A percentile compares a stretch with the other conserved stretches of the same genome.
These are phyloP conservation scores for Ectropis crepuscularia DNA, from an alignment of 2,888 invertebrate species.

Conservation along the genomic window DNA sequence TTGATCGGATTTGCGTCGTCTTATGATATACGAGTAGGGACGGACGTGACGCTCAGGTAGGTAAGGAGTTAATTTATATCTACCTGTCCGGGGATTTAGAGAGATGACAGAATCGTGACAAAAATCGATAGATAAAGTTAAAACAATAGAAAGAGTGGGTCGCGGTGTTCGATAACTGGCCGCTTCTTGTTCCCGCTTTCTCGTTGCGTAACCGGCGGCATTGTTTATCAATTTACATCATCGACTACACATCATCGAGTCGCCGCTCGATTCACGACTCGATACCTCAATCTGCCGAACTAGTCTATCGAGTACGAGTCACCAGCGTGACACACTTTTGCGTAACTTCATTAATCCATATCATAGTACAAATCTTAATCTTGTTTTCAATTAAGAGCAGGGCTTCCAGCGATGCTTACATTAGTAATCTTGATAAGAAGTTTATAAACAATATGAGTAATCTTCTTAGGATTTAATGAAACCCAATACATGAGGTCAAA, in stretches of 20 bases:
- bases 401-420: constrained; percentile 14
- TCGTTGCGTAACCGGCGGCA: constrained; percentile 64
- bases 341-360: constrained; percentile 33
- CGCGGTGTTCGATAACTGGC: constrained; percentile 58
- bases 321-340: constrained; percentile 37
- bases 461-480: neutral
- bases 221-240: constrained; percentile 70
- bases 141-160: constrained; percentile 43
- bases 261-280: constrained; percentile 42
- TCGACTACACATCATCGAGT: constrained; percentile 49
- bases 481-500: constrained; percentile 3
- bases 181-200: constrained; percentile 66
- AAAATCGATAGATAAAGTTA: constrained; percentile 17
- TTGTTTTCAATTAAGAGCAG: constrained; percentile 33
- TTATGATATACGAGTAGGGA: constrained; percentile 66
- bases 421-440: constrained; percentile 2
- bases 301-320: constrained; percentile 33
- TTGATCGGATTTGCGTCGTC: constrained; percentile 80
- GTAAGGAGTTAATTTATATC: constrained; percentile 43
- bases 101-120: constrained; percentile 34
- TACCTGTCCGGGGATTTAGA: constrained; percentile 40
- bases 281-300: constrained; percentile 35
- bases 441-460: constrained; percentile 1
- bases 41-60: constrained; percentile 46
- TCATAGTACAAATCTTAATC: constrained; percentile 28